Conservation (phyloP, 2,888 invertebrate species). For the Loripinus fragilis region DNA sequence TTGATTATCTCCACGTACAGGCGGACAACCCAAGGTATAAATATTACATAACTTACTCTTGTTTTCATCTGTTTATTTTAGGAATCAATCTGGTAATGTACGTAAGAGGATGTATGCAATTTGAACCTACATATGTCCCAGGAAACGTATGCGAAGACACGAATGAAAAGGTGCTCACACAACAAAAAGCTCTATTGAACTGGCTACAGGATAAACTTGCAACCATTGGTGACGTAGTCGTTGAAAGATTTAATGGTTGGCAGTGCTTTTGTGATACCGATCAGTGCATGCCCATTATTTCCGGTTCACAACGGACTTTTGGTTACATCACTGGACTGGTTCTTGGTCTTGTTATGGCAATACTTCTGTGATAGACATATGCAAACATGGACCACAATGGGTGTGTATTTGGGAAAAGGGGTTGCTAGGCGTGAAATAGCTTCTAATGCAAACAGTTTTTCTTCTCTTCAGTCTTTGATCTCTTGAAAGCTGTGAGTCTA, state of each 20-base stretch:
- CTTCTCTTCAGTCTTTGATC: too few relatives aligned
- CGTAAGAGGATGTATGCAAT: not conserved
- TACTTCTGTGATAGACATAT: not conserved
- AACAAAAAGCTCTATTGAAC: not conserved
- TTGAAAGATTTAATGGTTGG: not conserved
- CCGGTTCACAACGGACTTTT: not conserved
- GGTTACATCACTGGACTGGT: not conserved
- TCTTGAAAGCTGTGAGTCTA: too few relatives aligned
- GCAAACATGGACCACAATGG: too few relatives aligned
- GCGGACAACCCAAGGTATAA: too few relatives aligned
- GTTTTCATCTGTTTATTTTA: not conserved
- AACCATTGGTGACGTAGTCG: not conserved
- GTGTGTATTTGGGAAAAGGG: too few relatives aligned
- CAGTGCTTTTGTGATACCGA: not conserved
- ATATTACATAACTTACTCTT: too few relatives aligned
- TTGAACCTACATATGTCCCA: not conserved
- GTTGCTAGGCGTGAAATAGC: too few relatives aligned
- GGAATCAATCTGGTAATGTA: not conserved
- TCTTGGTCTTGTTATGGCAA: not conserved
- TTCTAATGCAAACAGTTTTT: too few relatives aligned
- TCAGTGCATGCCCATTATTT: not conserved
- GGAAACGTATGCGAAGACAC: not conserved
- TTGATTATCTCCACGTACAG: too few relatives aligned
- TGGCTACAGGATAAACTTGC: not conserved
- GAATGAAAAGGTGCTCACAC: not conserved